Base-by-base conservation (phyloP, 2,888 invertebrate species). In the Calliphora vomitoria region DNA sequence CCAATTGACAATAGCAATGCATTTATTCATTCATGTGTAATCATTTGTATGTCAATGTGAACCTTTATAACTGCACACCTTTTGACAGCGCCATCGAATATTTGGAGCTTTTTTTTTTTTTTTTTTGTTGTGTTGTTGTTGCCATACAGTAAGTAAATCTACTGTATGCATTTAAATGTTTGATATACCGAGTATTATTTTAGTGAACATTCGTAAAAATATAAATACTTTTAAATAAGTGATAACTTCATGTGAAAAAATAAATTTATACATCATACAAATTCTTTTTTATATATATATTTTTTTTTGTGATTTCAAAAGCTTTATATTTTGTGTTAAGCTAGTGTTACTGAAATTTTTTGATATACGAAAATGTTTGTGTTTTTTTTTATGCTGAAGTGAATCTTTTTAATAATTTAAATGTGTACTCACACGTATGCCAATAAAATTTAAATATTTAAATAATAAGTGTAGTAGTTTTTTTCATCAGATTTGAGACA, bases 21-120 rank as follows among this genome's bases (percentile, higher is more conserved):
- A 75, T 68, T 82, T 41, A 64, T 47, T 81, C 55, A 82, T 60
- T 76, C 83, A 72, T 20, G n/a, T 71, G 83, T 38, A 83, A 78
- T 64, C 71, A 71, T 55, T 78, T 78, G 64, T 47, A 15, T 75
- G 58, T 64, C 44, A 74, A 15, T 74, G 66, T 58, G 58, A 3
- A 66, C 53, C 68, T 68, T 74, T 68, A 5, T 18, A 58, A 35
- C 47, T 82, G 66, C 13, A 20, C 60, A 41, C 38, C 41, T 82
- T 75, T 44, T 44, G 60, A 64, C 53, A 18, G 62, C 41, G 53
- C 60, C 41, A 55, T 53, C n/a, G 15, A 25, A 64, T 60, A 41
- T 62, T 62, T 31, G 53, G 11, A 15, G 8, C 50, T 25, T 31
- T 18, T 68, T 78, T 44, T 55, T 31, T n/a, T n/a, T n/a, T n/a